Percentiles rank a stretch among this genome's conserved stretches.
phyloP scores from a whole-genome alignment of 2,888 invertebrate species.

The Agrochola lota region DNA sequence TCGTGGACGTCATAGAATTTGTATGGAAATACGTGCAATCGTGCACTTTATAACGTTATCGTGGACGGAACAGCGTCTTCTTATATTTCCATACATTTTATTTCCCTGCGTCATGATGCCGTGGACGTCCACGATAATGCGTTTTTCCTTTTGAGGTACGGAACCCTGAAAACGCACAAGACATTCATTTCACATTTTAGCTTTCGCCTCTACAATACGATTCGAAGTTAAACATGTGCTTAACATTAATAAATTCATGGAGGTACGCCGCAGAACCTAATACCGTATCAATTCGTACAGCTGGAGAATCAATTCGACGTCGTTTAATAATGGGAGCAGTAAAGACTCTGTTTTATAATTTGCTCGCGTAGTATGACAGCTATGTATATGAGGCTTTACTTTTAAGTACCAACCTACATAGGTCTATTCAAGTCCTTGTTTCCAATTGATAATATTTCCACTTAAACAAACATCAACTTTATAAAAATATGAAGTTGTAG shows the following conservation, averaged over 20 bases:
- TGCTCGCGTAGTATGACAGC: slow-evolving; percentile 10
- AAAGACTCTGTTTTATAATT: slow-evolving; percentile 55
- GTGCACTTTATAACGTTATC: too few species aligned
- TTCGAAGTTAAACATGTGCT: slow-evolving; percentile 39
- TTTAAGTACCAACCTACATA: neutral
- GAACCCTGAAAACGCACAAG: slow-evolving; percentile 2
- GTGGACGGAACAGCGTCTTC: too few species aligned
- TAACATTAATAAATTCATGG: slow-evolving; percentile 56
- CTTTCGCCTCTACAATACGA: slow-evolving; percentile 40
- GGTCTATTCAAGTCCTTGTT: too few species aligned
- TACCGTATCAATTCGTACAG: slow-evolving; percentile 41
- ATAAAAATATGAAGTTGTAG: too few species aligned
- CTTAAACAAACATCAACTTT: too few species aligned
- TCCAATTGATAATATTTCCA: too few species aligned
- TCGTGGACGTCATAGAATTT: too few species aligned
- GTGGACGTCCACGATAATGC: too few species aligned
- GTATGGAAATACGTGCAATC: too few species aligned
- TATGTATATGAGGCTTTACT: slow-evolving; percentile 4
- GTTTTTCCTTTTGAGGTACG: too few species aligned
- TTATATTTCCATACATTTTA: too few species aligned
- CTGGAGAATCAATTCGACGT: slow-evolving; percentile 51
- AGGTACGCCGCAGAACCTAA: slow-evolving; percentile 32
- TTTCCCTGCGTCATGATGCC: too few species aligned
- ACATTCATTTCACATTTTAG: slow-evolving; percentile 40
- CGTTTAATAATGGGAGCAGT: slow-evolving; percentile 37